Conservation (phyloP, 2,888 invertebrate species). For the Elmis aenea region DNA sequence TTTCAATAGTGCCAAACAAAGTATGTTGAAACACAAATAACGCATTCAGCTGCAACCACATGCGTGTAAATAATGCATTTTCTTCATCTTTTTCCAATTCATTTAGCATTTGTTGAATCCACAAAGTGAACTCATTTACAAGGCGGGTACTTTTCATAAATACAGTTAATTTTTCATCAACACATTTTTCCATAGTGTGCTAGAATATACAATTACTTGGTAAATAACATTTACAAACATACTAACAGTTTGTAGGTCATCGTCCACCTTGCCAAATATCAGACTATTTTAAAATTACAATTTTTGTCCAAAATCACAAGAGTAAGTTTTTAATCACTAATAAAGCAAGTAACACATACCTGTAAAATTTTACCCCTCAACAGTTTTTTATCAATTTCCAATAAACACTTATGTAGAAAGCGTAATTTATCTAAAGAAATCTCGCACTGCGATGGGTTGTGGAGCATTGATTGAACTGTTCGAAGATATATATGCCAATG, state of each 20-base stretch:
- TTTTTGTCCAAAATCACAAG: too few relatives aligned
- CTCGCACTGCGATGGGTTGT: slow-evolving; percentile 58
- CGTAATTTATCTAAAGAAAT: slow-evolving; percentile 58
- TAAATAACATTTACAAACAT: background rate
- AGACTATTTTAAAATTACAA: slow-evolving; percentile 1
- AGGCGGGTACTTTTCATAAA: slow-evolving; percentile 44
- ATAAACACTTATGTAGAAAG: slow-evolving; percentile 66
- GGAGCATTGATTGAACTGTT: slow-evolving; percentile 63
- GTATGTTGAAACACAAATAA: slow-evolving; percentile 64
- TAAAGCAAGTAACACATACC: slow-evolving; percentile 41
- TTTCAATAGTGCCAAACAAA: slow-evolving; percentile 73
- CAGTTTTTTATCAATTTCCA: slow-evolving; percentile 62
- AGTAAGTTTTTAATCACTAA: too few relatives aligned
- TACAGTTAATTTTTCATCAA: slow-evolving; percentile 35
- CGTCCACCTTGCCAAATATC: background rate
- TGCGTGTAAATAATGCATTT: slow-evolving; percentile 50
- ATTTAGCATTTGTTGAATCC: slow-evolving; percentile 56
- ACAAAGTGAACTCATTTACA: slow-evolving; percentile 62
- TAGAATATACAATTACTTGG: slow-evolving; percentile 25
- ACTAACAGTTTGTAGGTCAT: background rate
- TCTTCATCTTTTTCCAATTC: slow-evolving; percentile 62
- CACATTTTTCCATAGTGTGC: slow-evolving; percentile 38
- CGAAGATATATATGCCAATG: slow-evolving; percentile 78
- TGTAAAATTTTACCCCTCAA: slow-evolving; percentile 69
- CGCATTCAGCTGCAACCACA: slow-evolving; percentile 61